phyloP scores from a whole-genome alignment of 2,888 invertebrate genomes.

The Anthophora plumipes region DNA sequence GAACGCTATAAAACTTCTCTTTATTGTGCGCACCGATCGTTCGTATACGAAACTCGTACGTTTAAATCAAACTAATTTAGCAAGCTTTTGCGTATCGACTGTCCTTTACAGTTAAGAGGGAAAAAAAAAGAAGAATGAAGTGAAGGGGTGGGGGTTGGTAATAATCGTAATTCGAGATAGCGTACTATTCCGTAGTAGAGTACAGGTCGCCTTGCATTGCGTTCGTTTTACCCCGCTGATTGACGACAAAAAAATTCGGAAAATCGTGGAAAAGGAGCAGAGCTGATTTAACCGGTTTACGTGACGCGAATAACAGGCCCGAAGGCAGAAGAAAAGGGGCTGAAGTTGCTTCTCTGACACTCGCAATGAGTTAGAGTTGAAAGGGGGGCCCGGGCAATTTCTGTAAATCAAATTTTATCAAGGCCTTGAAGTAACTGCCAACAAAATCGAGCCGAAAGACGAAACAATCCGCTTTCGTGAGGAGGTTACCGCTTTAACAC shows the following conservation, averaged over 20 bases:
- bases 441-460: neutral
- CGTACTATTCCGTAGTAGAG: neutral
- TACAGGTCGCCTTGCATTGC: neutral
- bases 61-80: constrained; percentile 6
- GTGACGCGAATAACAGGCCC: constrained; percentile 65
- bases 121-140: neutral
- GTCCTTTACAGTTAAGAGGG: too few species aligned
- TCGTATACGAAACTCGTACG: neutral
- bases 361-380: constrained; percentile 5
- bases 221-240: constrained; percentile 12
- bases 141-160: neutral
- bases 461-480: neutral
- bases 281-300: constrained; percentile 72
- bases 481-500: too few species aligned
- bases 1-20: neutral
- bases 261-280: constrained; percentile 35
- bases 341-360: neutral
- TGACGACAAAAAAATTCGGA: constrained; percentile 13
- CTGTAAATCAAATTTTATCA: constrained; percentile 18
- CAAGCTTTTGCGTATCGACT: neutral
- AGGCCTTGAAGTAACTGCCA: neutral
- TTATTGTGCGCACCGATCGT: neutral
- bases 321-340: neutral
- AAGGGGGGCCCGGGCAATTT: constrained; percentile 14
- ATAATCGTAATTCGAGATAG: neutral